A percentile compares a stretch with the other conserved stretches of the same genome.
These are phyloP conservation scores for Ammodytes marinus DNA, from an alignment of 2,113 vertebrate species.

Conservation along the genomic window DNA sequence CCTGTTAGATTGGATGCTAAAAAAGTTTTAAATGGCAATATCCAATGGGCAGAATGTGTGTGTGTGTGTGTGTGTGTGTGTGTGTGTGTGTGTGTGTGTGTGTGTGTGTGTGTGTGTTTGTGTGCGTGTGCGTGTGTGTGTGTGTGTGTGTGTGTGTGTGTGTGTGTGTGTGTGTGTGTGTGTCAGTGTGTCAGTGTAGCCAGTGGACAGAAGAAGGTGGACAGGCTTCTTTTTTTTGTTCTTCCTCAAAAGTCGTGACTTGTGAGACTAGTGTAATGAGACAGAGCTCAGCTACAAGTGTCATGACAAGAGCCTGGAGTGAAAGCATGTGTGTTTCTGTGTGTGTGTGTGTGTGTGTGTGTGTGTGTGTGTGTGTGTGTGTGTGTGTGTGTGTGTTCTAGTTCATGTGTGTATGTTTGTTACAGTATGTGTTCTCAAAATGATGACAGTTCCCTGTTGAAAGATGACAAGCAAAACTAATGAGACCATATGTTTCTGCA, in stretches of 20 bases:
- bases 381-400: constrained; percentile 2
- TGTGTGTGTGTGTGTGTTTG: background rate
- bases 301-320: constrained; percentile 55
- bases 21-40: constrained; percentile 4
- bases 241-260: constrained; percentile 36
- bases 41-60: background rate
- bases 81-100: background rate
- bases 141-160: background rate
- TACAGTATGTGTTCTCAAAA: constrained; percentile 41
- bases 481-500: constrained; percentile 68
- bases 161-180: constrained; percentile 2
- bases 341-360: background rate
- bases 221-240: constrained; percentile 20
- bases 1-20: background rate
- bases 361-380: constrained; percentile 12
- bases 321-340: constrained; percentile 12
- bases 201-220: background rate
- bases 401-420: constrained; percentile 17
- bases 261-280: constrained; percentile 38
- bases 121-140: background rate
- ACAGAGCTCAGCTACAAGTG: constrained; percentile 44
- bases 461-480: constrained; percentile 79
- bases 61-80: background rate
- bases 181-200: background rate
- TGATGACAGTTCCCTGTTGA: constrained; percentile 61